phyloP scores from a whole-genome alignment of 2,888 invertebrate species.

The Meghimatium bilineatum region DNA sequence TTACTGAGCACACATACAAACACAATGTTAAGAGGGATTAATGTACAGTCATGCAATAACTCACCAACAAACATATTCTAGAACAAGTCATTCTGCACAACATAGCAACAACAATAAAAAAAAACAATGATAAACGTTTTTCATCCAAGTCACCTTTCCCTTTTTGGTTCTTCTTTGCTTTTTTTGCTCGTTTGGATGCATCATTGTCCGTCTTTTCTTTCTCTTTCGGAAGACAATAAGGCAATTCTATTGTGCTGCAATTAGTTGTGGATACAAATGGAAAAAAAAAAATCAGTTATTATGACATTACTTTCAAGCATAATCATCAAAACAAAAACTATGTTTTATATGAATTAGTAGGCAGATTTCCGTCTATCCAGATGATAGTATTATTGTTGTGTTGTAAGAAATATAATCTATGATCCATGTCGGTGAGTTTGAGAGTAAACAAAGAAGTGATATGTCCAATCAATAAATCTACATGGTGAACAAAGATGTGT shows the following conservation, averaged over 20 bases:
- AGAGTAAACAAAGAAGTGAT: too few species aligned
- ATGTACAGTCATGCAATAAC: not conserved
- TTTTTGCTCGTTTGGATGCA: slow-evolving; percentile 52
- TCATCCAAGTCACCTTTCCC: slow-evolving; percentile 16
- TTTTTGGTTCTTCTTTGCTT: slow-evolving; percentile 38
- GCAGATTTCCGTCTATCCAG: too few species aligned
- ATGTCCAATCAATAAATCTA: too few species aligned
- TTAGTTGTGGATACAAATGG: not conserved
- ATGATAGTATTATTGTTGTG: too few species aligned
- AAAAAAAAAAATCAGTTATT: not conserved
- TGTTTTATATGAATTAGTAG: too few species aligned
- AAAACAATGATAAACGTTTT: not conserved
- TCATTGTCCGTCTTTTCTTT: slow-evolving; percentile 58
- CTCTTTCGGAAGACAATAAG: slow-evolving; percentile 72
- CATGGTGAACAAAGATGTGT: too few species aligned
- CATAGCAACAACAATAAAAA: slow-evolving; percentile 12
- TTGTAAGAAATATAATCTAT: too few species aligned
- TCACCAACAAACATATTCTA: not conserved
- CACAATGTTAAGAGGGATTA: not conserved
- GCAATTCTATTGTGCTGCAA: slow-evolving; percentile 72
- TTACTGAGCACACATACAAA: too few species aligned
- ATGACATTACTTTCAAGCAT: too few species aligned
- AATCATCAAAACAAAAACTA: too few species aligned
- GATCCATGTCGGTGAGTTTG: too few species aligned
- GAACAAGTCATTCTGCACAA: not conserved